These are phyloP conservation scores for Spodoptera picta DNA, from an alignment of 2,888 invertebrate genomes.

Conservation along the genomic window DNA sequence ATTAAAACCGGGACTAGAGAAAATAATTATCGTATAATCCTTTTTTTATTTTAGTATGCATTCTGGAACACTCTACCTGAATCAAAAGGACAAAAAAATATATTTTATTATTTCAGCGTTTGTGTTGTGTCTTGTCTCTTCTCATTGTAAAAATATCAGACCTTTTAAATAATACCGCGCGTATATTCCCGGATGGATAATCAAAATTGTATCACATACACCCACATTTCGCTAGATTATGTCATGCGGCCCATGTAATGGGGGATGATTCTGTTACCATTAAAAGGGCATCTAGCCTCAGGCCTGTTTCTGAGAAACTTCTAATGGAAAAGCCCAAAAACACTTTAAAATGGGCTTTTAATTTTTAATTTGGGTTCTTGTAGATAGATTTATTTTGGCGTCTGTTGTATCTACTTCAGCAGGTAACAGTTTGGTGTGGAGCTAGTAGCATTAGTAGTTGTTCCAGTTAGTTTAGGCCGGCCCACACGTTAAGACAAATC, in stretches of 20 bases:
- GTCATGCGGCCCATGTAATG: not conserved
- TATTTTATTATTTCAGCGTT: too few relatives aligned
- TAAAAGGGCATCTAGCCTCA: too few relatives aligned
- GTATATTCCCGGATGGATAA: not conserved
- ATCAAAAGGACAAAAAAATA: too few relatives aligned
- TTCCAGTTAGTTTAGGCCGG: constrained; percentile 31
- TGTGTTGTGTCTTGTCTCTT: constrained; percentile 2
- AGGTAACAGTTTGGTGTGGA: constrained; percentile 20
- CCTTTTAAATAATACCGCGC: not conserved
- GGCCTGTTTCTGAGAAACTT: not conserved
- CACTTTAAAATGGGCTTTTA: not conserved
- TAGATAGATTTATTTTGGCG: constrained; percentile 6
- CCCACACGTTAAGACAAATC: constrained; percentile 40
- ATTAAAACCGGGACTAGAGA: too few relatives aligned
- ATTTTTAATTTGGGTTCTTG: constrained; percentile 2
- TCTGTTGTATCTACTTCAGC: constrained; percentile 6
- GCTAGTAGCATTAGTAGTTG: constrained; percentile 20
- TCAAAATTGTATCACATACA: not conserved
- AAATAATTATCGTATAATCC: too few relatives aligned
- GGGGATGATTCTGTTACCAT: not conserved
- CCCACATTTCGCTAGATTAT: not conserved
- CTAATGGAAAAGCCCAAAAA: constrained; percentile 12
- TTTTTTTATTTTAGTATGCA: too few relatives aligned
- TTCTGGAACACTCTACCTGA: too few relatives aligned
- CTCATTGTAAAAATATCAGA: constrained; percentile 7